These are phyloP conservation scores for Eupsilia transversa DNA, from an alignment of 2,888 invertebrate species.

Conservation along the genomic window DNA sequence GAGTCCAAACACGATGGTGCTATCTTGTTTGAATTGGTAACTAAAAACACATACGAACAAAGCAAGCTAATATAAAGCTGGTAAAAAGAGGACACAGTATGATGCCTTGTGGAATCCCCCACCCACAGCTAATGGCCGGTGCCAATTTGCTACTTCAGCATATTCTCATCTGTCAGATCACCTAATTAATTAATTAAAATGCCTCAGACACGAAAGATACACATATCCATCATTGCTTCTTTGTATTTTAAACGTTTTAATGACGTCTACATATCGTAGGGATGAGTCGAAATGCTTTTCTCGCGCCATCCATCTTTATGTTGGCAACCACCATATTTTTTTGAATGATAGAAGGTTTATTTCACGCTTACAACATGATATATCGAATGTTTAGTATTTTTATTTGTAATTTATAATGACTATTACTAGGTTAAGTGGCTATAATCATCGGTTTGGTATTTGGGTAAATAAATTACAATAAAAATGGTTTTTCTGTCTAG, in stretches of 20 bases:
- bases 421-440: slow-evolving; percentile 35
- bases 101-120: slow-evolving; percentile 20
- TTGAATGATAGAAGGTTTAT: slow-evolving; percentile 41
- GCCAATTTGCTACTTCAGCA: background rate
- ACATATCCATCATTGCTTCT: slow-evolving; percentile 39
- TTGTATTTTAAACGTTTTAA: slow-evolving; percentile 38
- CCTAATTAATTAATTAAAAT: slow-evolving; percentile 25
- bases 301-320: slow-evolving; percentile 42
- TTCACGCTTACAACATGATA: slow-evolving; percentile 37
- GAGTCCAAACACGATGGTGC: no score
- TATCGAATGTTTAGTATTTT: slow-evolving; percentile 53
- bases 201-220: background rate
- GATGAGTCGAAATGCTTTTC: slow-evolving; percentile 41
- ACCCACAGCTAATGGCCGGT: background rate
- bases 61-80: no score
- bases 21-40: no score
- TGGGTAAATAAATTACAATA: slow-evolving; percentile 23
- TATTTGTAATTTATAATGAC: slow-evolving; percentile 54
- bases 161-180: background rate
- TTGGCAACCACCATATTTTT: slow-evolving; percentile 53
- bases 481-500: background rate
- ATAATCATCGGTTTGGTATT: slow-evolving; percentile 28
- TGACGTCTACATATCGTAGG: slow-evolving; percentile 29
- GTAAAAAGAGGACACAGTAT: slow-evolving; percentile 1
- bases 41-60: no score